A percentile compares a stretch with the other conserved stretches of the same genome.
Conservation (phyloP, 2,797 vertebrate genomes). For the Hoplostethus atlanticus region DNA sequence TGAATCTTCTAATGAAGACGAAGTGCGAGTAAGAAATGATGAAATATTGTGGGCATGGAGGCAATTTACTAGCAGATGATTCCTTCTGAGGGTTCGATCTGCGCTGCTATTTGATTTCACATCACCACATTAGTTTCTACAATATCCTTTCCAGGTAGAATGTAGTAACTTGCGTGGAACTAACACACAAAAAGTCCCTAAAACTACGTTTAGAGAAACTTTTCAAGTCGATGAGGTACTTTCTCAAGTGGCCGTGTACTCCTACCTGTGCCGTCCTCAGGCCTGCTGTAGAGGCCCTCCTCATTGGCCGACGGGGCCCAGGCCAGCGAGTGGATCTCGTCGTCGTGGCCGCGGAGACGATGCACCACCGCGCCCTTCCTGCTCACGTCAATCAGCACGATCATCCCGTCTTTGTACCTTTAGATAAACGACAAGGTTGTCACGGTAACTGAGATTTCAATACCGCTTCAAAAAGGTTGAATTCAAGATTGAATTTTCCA, state of each 20-base stretch:
- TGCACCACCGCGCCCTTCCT: slow-evolving; percentile 92
- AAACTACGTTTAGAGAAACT: no score
- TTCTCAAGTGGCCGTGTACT: no score
- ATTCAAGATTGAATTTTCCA: no score
- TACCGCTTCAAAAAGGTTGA: no score
- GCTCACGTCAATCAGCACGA: slow-evolving; percentile 92
- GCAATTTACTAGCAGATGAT: background rate
- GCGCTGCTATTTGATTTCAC: background rate
- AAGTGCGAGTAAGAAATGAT: background rate
- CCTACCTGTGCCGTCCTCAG: slow-evolving; percentile 85
- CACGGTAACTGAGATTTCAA: no score
- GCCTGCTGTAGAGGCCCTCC: slow-evolving; percentile 60
- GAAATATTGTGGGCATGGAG: background rate
- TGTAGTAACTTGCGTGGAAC: no score
- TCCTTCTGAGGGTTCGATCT: background rate
- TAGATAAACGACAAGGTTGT: accelerated
- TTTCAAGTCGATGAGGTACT: no score
- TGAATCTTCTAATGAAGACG: background rate
- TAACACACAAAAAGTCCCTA: no score
- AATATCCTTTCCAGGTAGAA: no score
- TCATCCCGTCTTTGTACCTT: slow-evolving; percentile 98
- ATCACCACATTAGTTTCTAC: background rate
- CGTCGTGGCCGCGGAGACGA: slow-evolving; percentile 94
- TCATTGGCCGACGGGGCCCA: slow-evolving; percentile 91
- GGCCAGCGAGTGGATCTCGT: slow-evolving; percentile 94